Conservation (phyloP, 64 coral and sea anemone genomes). For the Hydrozoanthus tunicans region DNA sequence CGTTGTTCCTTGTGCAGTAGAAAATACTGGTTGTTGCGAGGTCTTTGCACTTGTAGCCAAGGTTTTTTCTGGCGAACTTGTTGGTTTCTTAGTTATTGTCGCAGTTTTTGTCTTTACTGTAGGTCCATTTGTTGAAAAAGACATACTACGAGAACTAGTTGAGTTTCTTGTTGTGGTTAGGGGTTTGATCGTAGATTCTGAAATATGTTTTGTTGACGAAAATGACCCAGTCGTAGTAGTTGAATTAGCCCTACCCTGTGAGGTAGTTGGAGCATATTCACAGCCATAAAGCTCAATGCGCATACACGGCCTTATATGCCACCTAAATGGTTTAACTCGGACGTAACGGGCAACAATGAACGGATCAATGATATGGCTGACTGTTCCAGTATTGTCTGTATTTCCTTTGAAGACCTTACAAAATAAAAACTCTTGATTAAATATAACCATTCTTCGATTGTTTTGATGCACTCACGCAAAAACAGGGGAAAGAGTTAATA, state of each 20-base stretch:
- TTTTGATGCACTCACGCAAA: not conserved
- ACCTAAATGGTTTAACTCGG: slow-evolving; percentile 5
- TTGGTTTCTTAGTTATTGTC: not conserved
- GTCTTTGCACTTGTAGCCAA: not conserved
- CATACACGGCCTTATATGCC: slow-evolving; percentile 49
- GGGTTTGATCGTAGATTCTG: not conserved
- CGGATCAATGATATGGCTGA: slow-evolving; percentile 29
- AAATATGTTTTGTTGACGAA: not conserved
- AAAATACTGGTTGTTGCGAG: not conserved
- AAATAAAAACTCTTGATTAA: not conserved
- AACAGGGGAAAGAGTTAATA: not conserved
- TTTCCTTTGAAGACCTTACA: slow-evolving; percentile 53
- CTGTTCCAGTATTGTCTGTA: not conserved
- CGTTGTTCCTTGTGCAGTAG: not conserved
- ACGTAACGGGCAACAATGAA: slow-evolving; percentile 58
- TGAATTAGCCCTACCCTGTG: not conserved
- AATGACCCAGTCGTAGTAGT: not conserved
- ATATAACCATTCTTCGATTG: not conserved
- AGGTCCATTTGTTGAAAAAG: not conserved
- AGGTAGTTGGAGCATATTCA: not conserved
- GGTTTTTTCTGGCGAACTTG: not conserved
- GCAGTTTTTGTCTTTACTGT: not conserved
- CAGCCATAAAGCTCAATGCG: slow-evolving; percentile 60
- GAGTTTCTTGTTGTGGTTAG: not conserved
- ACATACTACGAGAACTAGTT: not conserved